These are phyloP conservation scores for Argyrosomus japonicus DNA, from an alignment of 2,113 vertebrate genomes.

Conservation along the genomic window DNA sequence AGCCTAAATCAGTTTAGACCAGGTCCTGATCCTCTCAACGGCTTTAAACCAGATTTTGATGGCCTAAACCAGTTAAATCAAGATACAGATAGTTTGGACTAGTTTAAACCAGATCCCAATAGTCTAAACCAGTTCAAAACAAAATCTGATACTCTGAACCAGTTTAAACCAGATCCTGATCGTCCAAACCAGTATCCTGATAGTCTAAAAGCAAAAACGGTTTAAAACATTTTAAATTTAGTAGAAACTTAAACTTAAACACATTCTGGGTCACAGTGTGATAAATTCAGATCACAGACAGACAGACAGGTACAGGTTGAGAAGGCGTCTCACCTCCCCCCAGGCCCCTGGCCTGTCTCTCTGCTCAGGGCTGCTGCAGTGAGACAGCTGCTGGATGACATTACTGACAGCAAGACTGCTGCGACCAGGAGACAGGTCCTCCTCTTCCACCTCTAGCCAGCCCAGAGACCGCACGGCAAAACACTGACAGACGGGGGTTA, in stretches of 20 bases:
- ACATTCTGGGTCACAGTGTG: no score
- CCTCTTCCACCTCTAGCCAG: slow-evolving; percentile 97
- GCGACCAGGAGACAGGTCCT: slow-evolving; percentile 94
- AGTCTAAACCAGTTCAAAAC: not conserved
- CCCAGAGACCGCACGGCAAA: slow-evolving; percentile 95
- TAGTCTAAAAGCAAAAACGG: no score
- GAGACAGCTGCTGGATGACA: slow-evolving; percentile 97
- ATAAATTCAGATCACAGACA: not conserved
- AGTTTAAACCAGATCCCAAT: not conserved
- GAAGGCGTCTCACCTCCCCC: slow-evolving; percentile 87
- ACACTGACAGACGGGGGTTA: slow-evolving; percentile 81
- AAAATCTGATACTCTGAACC: not conserved
- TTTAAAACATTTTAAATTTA: not conserved
- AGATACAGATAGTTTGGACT: not conserved
- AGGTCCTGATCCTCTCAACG: no score
- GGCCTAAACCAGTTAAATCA: not conserved
- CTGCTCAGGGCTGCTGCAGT: slow-evolving; percentile 82
- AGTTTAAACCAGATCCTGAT: not conserved
- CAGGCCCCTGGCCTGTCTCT: slow-evolving; percentile 83
- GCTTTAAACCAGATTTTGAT: not conserved
- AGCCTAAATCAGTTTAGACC: no score
- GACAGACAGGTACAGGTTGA: not conserved
- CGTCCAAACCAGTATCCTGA: not conserved
- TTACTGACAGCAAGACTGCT: slow-evolving; percentile 96
- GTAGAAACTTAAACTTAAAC: not conserved